These are phyloP conservation scores for Drosophila guanche DNA, from an alignment of 1,140 invertebrate genomes.

Conservation along the genomic window DNA sequence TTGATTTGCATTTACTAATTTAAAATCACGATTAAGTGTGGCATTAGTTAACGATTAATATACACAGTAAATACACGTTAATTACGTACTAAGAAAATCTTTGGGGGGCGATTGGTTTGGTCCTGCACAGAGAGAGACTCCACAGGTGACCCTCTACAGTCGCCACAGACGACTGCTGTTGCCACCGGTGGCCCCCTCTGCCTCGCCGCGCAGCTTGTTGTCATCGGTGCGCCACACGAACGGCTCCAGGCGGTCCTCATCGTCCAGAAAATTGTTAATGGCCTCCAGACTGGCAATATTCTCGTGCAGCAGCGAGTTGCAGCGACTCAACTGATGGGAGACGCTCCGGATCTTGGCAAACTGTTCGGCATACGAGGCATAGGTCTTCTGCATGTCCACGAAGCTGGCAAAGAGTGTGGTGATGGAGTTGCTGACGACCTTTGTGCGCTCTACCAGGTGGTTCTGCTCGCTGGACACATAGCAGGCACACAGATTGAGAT, in stretches of 20 bases:
- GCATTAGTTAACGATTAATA: slow-evolving; percentile 45
- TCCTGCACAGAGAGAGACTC: background rate
- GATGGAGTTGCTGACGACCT: slow-evolving; percentile 90
- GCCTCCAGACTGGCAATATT: slow-evolving; percentile 93
- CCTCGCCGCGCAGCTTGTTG: slow-evolving; percentile 75
- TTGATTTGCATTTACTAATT: slow-evolving; percentile 39
- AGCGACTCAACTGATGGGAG: slow-evolving; percentile 90
- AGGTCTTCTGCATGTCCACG: slow-evolving; percentile 92
- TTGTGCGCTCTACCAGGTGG: slow-evolving; percentile 88
- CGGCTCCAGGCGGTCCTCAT: slow-evolving; percentile 93
- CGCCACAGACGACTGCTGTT: slow-evolving; percentile 68
- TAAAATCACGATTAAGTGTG: slow-evolving; percentile 37
- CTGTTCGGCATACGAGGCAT: slow-evolving; percentile 92
- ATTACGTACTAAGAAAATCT: slow-evolving; percentile 40
- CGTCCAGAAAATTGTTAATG: slow-evolving; percentile 92
- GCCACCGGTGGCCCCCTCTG: slow-evolving; percentile 84
- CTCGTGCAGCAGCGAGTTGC: slow-evolving; percentile 92
- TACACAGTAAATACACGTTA: slow-evolving; percentile 55
- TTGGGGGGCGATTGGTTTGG: slow-evolving; percentile 13
- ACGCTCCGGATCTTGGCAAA: slow-evolving; percentile 91
- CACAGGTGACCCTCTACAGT: slow-evolving; percentile 37
- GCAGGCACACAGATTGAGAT: slow-evolving; percentile 89
- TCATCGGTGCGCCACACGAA: slow-evolving; percentile 93
- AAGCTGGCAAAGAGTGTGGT: slow-evolving; percentile 88
- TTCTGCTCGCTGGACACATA: slow-evolving; percentile 90